Evolutionary conservation across 2,797 vertebrate genomes (phyloP).

Genomic region (Streptopelia turtur): DNA sequence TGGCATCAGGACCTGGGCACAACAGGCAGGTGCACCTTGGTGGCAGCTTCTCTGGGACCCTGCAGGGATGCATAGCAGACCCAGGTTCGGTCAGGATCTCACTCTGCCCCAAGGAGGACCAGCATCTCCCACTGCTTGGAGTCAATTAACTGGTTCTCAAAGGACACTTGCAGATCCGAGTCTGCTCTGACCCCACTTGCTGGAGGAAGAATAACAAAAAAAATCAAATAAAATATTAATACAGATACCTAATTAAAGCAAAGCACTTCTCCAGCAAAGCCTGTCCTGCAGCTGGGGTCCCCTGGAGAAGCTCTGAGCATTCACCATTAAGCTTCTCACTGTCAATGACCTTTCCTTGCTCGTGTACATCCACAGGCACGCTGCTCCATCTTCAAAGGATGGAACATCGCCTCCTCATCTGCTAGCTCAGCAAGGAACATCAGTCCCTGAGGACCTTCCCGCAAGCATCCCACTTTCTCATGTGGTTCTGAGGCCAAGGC

Average conservation of each 20-base stretch:
- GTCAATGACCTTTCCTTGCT: background rate
- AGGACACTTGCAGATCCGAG: background rate
- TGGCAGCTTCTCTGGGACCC: background rate
- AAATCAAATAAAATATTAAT: constrained; percentile 32
- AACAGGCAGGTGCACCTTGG: background rate
- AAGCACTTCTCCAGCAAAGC: background rate
- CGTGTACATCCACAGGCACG: accelerated
- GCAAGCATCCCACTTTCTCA: background rate
- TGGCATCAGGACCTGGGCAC: background rate
- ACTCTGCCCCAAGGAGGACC: background rate
- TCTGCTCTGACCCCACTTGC: background rate
- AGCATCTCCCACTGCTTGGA: background rate
- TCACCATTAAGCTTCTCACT: background rate
- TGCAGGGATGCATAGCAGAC: background rate
- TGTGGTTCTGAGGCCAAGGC: background rate
- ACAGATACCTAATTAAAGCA: background rate
- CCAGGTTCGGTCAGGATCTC: background rate
- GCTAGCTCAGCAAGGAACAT: background rate
- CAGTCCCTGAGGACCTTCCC: background rate
- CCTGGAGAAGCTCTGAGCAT: background rate
- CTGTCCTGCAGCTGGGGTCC: background rate
- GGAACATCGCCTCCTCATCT: background rate
- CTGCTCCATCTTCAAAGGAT: background rate
- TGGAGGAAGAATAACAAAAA: background rate
- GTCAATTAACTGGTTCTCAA: background rate